A percentile compares a stretch with the other conserved stretches of the same genome.
Evolutionary conservation across 2,797 vertebrate genomes (phyloP).

Genomic region (Sylvia borin): DNA sequence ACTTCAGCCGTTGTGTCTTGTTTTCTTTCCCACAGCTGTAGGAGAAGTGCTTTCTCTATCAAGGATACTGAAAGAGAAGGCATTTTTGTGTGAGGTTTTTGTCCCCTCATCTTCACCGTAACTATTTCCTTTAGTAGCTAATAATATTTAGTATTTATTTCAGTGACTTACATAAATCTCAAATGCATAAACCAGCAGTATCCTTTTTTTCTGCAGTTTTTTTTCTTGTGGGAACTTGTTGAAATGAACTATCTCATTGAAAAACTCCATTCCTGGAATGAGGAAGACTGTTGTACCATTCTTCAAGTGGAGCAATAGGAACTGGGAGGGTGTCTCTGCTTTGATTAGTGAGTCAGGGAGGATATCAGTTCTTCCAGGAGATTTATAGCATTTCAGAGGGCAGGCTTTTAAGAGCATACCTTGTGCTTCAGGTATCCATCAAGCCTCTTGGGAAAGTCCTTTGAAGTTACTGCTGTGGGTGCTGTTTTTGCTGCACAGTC

Average conservation of each 20-base stretch:
- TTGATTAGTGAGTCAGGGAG: not conserved
- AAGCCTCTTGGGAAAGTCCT: not conserved
- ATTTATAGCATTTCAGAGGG: not conserved
- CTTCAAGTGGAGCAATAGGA: not conserved
- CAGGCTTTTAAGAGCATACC: not conserved
- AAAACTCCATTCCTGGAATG: not conserved
- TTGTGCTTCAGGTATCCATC: not conserved
- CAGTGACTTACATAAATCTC: constrained; percentile 44
- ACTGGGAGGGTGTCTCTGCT: not conserved
- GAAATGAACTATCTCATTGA: constrained; percentile 28
- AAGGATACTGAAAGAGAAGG: not conserved
- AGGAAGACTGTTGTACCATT: not conserved
- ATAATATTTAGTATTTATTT: constrained; percentile 55
- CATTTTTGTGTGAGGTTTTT: not conserved
- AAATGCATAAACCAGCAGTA: constrained; percentile 30
- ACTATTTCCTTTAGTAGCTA: constrained; percentile 50
- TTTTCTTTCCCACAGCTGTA: constrained; percentile 60
- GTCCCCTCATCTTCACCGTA: constrained; percentile 7
- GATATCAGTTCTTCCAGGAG: not conserved
- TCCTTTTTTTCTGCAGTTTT: constrained; percentile 28
- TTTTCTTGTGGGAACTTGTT: constrained; percentile 46
- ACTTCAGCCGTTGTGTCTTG: not conserved
- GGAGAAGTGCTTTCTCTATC: constrained; percentile 34
- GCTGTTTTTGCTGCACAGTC: not conserved
- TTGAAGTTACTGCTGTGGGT: not conserved